Conservation (phyloP, 2,888 invertebrate species). For the Keiferia lycopersicella region DNA sequence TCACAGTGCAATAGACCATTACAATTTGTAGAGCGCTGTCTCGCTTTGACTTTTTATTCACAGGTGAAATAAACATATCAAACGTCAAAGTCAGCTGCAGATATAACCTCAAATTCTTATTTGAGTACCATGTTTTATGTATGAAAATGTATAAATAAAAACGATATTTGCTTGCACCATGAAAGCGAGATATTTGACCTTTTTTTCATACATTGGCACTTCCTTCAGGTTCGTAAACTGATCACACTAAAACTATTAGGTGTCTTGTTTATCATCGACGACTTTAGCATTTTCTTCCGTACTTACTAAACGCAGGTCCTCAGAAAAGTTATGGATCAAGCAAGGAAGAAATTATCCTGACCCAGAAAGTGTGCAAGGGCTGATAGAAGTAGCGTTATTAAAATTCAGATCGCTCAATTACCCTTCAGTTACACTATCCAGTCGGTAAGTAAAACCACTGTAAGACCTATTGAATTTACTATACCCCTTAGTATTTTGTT, state of each 20-base stretch:
- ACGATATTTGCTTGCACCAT: conserved; percentile 44
- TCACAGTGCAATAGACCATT: neutral
- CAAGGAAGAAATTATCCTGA: conserved; percentile 77
- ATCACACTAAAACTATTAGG: conserved; percentile 6
- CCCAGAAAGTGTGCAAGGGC: conserved; percentile 86
- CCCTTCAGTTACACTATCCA: conserved; percentile 83
- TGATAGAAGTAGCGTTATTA: conserved; percentile 84
- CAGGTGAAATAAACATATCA: neutral
- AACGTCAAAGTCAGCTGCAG: conserved; percentile 17
- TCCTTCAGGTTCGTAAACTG: conserved; percentile 83
- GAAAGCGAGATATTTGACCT: conserved; percentile 87
- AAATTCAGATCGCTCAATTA: conserved; percentile 79
- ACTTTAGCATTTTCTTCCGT: conserved; percentile 19
- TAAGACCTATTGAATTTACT: too few species aligned
- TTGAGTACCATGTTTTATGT: conserved; percentile 9
- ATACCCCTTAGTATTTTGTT: too few species aligned
- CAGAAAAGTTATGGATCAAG: conserved; percentile 83
- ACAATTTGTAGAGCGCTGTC: neutral
- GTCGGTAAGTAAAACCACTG: conserved; percentile 80
- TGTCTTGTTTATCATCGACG: conserved; percentile 7
- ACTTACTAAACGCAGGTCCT: conserved; percentile 79
- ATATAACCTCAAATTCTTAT: conserved; percentile 19
- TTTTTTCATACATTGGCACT: conserved; percentile 89
- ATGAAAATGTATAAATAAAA: conserved; percentile 8
- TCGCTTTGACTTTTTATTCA: neutral